Evolutionary conservation across 2,888 invertebrate genomes (phyloP), one percentile per base, ranked within the genome.

Genomic region (Agrypnus murinus): DNA sequence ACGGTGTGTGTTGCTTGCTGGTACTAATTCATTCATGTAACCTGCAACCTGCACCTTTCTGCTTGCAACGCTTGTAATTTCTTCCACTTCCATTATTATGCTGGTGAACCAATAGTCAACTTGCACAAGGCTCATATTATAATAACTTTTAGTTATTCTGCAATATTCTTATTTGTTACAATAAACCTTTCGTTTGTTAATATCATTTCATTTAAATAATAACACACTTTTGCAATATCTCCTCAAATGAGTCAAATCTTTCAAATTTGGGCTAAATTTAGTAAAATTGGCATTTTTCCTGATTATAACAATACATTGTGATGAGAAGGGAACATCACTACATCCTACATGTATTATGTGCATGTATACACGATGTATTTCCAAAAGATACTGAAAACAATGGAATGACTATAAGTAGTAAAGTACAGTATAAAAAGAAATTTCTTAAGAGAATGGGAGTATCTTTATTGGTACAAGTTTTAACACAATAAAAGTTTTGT

Each of bases 11-110:
- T 36, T 63, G 48, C 48, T 36, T 63, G 48, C 48, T 25, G 48
- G 14, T 36, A n/a, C n/a, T 55, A 63, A 63, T 55, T 53, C 64
- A 64, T 64, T 64, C 64, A 40, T 64, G 50, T 53, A 53, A 55
- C 40, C 12, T 55, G 40, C 64, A 50, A 64, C 64, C 43, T 55
- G 64, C 50, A 40, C 25, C 19, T 64, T 50, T 63, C 38, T 14
- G 38, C 10, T 58, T 60, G 60, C 60, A 45, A 45, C 10, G 15
- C 50, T 25, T 50, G 50, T 25, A 63, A 50, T 50, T 63, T n/a
- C n/a, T n/a, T 63, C 62, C 62, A 63, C 62, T 63, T 63, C 62
- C 50, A 50, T 48, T 19, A 50, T 48, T 19, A 3, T 17, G 7
- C 31, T 12, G 14, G 9, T 62, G 50, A 60, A 63, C 50, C 48